These are phyloP conservation scores for Selene dorsalis DNA, from an alignment of 2,797 vertebrate genomes.

Conservation along the genomic window DNA sequence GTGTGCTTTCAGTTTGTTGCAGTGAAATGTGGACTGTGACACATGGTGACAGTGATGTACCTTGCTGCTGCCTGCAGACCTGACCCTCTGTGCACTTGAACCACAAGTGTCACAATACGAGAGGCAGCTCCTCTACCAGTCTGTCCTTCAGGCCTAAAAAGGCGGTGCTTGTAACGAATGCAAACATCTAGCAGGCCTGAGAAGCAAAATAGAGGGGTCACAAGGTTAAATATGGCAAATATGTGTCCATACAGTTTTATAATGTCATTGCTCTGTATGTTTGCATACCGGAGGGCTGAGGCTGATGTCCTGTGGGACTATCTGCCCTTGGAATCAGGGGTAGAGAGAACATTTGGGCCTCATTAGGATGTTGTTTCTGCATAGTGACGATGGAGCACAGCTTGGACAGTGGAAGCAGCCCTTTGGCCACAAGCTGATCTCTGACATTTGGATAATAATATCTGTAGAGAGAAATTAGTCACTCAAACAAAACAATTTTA, in stretches of 20 bases:
- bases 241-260: not conserved
- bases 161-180: slow-evolving; percentile 86
- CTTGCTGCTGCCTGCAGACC: slow-evolving; percentile 94
- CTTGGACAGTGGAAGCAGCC: slow-evolving; percentile 90
- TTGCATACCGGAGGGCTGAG: slow-evolving; percentile 86
- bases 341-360: slow-evolving; percentile 90
- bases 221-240: not conserved
- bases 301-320: slow-evolving; percentile 67
- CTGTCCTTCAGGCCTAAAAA: slow-evolving; percentile 70
- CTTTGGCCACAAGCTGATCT: slow-evolving; percentile 94
- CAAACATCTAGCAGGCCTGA: slow-evolving; percentile 91
- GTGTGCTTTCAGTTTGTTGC: not conserved
- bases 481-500: not conserved
- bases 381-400: slow-evolving; percentile 94
- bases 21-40: not conserved
- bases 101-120: slow-evolving; percentile 84
- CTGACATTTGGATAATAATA: slow-evolving; percentile 98
- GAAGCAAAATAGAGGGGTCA: slow-evolving; percentile 24
- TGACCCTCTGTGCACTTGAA: slow-evolving; percentile 90
- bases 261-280: not conserved
- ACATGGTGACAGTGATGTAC: slow-evolving; percentile 72
- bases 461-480: slow-evolving; percentile 72
- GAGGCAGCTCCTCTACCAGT: slow-evolving; percentile 76
- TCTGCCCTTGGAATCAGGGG: slow-evolving; percentile 87
- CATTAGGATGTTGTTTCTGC: slow-evolving; percentile 85